Percentiles rank a stretch among this genome's conserved stretches.
phyloP scores from a whole-genome alignment of 2,797 vertebrate species.

The Danio jaintianensis region DNA sequence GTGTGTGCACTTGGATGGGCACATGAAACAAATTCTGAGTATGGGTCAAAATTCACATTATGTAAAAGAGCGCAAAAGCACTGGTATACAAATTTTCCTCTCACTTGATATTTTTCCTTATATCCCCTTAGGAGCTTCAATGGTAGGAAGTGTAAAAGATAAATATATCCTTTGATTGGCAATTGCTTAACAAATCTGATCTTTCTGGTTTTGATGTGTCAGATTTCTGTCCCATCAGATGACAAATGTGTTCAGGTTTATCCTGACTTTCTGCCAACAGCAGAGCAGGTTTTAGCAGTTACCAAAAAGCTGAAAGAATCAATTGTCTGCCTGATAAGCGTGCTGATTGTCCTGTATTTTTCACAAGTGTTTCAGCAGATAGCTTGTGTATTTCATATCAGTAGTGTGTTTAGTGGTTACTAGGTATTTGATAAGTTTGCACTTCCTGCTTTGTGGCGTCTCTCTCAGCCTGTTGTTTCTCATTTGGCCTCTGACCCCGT shows the following conservation, averaged over 20 bases:
- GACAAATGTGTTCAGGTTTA: slow-evolving; percentile 25
- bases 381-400: not conserved
- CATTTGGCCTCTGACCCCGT: slow-evolving; percentile 36
- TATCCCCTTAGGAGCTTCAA: too few species aligned
- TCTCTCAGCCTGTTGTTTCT: slow-evolving; percentile 28
- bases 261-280: slow-evolving; percentile 26
- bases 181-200: slow-evolving; percentile 22
- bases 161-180: not conserved
- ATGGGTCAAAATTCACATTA: too few species aligned
- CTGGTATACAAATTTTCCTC: too few species aligned
- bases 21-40: too few species aligned
- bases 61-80: too few species aligned
- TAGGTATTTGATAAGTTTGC: slow-evolving; percentile 28
- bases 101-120: too few species aligned
- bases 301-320: slow-evolving; percentile 18
- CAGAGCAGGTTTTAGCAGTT: slow-evolving; percentile 23
- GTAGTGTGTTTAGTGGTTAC: slow-evolving; percentile 15
- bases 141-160: not conserved
- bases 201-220: slow-evolving; percentile 33
- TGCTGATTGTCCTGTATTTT: not conserved
- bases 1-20: too few species aligned
- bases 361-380: not conserved
- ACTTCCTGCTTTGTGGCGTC: slow-evolving; percentile 24
- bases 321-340: slow-evolving; percentile 17
- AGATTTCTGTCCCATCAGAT: not conserved